Evolutionary conservation across 2,113 vertebrate genomes (phyloP).

Genomic region (Mus spicilegus): DNA sequence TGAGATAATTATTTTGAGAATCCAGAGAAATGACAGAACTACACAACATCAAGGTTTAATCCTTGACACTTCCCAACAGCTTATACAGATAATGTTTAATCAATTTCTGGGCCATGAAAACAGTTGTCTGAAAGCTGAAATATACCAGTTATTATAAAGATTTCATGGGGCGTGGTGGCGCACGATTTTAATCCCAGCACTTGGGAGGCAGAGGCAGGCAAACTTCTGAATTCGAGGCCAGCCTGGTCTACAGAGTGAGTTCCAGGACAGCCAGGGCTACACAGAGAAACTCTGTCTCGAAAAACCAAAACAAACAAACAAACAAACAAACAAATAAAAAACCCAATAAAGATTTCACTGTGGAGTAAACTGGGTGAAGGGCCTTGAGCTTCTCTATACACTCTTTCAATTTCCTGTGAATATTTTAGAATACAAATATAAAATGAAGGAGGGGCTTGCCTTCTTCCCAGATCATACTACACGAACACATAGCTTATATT

Average conservation of each 20-base stretch:
- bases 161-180: not conserved
- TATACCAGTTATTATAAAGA: not conserved
- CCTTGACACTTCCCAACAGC: conserved; percentile 29
- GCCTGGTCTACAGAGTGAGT: too few relatives aligned
- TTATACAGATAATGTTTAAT: conserved; percentile 39
- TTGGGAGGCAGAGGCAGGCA: too few relatives aligned
- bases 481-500: not conserved
- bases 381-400: not conserved
- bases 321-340: too few relatives aligned
- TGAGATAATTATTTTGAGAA: conserved; percentile 55
- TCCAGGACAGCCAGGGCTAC: too few relatives aligned
- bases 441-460: not conserved
- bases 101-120: conserved; percentile 57
- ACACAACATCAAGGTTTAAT: conserved; percentile 41
- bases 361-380: not conserved
- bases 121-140: not conserved
- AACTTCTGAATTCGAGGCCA: too few relatives aligned
- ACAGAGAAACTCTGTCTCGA: too few relatives aligned
- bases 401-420: not conserved
- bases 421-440: not conserved
- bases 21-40: conserved; percentile 6
- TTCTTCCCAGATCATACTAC: not conserved
- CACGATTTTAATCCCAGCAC: too few relatives aligned
- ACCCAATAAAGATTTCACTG: not conserved
- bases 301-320: too few relatives aligned